Conservation (phyloP, 2,797 vertebrate genomes). For the Pelochelys cantorii region DNA sequence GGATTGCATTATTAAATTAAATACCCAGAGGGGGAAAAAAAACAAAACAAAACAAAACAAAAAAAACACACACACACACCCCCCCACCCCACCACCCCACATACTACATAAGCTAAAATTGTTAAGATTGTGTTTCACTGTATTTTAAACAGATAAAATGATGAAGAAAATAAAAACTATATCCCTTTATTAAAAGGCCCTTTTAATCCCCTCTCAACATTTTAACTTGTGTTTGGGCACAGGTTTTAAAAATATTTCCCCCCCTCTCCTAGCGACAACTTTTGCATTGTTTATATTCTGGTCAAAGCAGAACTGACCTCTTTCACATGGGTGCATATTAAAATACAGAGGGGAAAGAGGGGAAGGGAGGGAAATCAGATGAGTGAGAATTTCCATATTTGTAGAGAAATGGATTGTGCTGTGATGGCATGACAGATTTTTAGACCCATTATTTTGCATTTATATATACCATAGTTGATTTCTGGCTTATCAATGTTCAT, state of each 20-base stretch:
- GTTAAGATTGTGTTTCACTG: background rate
- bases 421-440: background rate
- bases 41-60: too few relatives aligned
- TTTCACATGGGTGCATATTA: constrained; percentile 63
- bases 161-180: background rate
- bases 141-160: background rate
- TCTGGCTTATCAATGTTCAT: constrained; percentile 51
- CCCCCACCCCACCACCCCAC: too few relatives aligned
- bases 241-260: background rate
- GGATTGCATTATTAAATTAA: background rate
- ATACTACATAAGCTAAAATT: background rate
- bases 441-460: constrained; percentile 27
- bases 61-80: too few relatives aligned
- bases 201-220: constrained; percentile 30
- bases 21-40: background rate
- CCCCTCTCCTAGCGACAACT: constrained; percentile 42
- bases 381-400: constrained; percentile 47
- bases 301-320: constrained; percentile 53
- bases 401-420: constrained; percentile 21
- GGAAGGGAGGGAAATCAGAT: constrained; percentile 38
- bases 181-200: background rate
- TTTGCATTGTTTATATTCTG: constrained; percentile 45
- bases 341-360: constrained; percentile 25
- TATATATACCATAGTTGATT: constrained; percentile 39
- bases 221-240: background rate